Percentiles rank a stretch among this genome's conserved stretches.
phyloP scores from a whole-genome alignment of 2,113 vertebrate genomes.

The Gorsachius goisagi region DNA sequence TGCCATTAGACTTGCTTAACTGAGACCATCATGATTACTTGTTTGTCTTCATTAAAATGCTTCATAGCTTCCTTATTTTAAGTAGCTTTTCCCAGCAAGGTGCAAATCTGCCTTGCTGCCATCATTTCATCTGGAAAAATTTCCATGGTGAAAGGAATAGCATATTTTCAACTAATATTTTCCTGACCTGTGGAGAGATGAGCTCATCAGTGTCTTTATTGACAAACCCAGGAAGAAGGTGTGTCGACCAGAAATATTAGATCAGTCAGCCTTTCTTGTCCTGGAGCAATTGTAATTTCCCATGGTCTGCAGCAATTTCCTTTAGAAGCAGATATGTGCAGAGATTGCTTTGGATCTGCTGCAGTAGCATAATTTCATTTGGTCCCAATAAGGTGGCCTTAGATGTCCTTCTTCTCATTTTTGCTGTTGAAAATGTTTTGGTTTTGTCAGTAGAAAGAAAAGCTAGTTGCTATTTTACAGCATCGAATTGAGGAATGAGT shows the following conservation, averaged over 20 bases:
- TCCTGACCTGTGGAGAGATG: conserved; percentile 39
- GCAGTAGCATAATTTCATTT: conserved; percentile 29
- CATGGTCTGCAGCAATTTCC: conserved; percentile 63
- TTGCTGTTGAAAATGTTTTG: neutral
- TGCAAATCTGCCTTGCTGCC: conserved; percentile 34
- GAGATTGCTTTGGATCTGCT: conserved; percentile 39
- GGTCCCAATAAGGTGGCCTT: neutral
- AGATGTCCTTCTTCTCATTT: conserved; percentile 30
- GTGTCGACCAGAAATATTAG: conserved; percentile 57
- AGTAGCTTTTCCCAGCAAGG: conserved; percentile 56
- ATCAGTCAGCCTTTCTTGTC: conserved; percentile 55
- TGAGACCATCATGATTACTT: conserved; percentile 28
- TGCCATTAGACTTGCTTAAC: conserved; percentile 34
- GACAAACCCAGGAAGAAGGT: conserved; percentile 62
- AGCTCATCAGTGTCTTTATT: conserved; percentile 46
- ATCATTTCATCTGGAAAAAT: conserved; percentile 33
- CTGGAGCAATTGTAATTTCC: conserved; percentile 64
- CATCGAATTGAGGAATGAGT: neutral
- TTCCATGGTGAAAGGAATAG: conserved; percentile 6
- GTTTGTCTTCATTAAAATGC: conserved; percentile 46
- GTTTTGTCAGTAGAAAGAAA: neutral
- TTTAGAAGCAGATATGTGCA: conserved; percentile 27
- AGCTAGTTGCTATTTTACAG: neutral
- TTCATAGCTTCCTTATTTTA: conserved; percentile 53
- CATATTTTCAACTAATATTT: conserved; percentile 1